These are phyloP conservation scores for Drosophila kikkawai DNA, from an alignment of 1,140 invertebrate species.

Conservation along the genomic window DNA sequence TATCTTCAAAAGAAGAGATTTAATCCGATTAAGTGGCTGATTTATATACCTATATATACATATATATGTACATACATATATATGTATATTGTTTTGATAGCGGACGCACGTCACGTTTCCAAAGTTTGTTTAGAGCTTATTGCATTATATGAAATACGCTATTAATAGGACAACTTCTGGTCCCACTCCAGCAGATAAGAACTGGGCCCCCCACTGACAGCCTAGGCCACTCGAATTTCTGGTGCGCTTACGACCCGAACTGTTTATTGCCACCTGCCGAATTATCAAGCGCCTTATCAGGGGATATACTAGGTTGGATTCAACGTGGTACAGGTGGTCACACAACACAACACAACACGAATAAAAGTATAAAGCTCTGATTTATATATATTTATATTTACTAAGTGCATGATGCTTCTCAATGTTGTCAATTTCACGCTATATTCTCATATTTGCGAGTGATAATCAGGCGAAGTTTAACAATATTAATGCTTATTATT, in stretches of 20 bases:
- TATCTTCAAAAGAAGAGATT: background rate
- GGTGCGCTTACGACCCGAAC: background rate
- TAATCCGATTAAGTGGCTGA: background rate
- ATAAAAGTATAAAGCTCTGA: background rate
- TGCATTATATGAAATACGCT: background rate
- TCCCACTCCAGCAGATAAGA: conserved; percentile 33
- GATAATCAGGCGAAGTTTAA: background rate
- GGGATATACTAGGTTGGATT: background rate
- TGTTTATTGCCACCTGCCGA: conserved; percentile 14
- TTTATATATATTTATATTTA: conserved; percentile 11
- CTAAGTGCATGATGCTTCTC: background rate
- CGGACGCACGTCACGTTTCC: too few species aligned
- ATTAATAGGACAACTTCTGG: conserved; percentile 7
- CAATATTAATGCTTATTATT: background rate
- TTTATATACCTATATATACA: background rate
- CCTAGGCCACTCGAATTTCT: conserved; percentile 21
- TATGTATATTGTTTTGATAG: background rate
- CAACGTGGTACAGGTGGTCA: background rate
- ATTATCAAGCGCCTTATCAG: conserved; percentile 20
- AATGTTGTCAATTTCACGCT: background rate
- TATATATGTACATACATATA: background rate
- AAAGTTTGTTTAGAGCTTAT: background rate
- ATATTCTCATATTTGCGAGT: conserved; percentile 2
- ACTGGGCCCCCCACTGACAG: conserved; percentile 10
- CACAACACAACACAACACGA: background rate